phyloP scores from a whole-genome alignment of 35 echinoderm and acorn worm species.

The Heliocidaris tuberculata region DNA sequence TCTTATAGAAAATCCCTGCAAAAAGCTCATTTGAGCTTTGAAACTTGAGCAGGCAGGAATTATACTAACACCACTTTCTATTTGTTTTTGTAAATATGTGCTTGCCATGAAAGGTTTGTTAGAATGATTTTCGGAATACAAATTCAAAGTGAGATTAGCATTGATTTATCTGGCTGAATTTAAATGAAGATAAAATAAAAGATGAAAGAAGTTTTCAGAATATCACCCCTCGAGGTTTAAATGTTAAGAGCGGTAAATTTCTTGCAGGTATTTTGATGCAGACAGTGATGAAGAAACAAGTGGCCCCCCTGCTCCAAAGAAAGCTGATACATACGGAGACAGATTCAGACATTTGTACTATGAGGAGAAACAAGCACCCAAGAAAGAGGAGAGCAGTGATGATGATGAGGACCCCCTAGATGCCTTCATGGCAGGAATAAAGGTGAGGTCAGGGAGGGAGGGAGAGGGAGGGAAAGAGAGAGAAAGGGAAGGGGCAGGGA shows the following conservation, averaged over 20 bases:
- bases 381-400: slow-evolving; percentile 61
- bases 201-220: no score
- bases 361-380: neutral
- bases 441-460: slow-evolving; percentile 54
- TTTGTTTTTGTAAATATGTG: no score
- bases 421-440: slow-evolving; percentile 91
- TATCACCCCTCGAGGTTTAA: no score
- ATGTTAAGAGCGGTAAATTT: neutral
- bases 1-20: no score
- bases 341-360: neutral
- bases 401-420: slow-evolving; percentile 80
- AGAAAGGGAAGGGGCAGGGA: slow-evolving; percentile 57
- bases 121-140: no score
- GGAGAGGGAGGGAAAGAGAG: slow-evolving; percentile 24
- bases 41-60: no score
- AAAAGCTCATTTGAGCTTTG: no score
- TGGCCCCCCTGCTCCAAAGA: neutral
- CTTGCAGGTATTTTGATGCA: slow-evolving; percentile 91
- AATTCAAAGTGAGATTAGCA: no score
- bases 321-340: neutral
- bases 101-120: no score
- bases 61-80: no score
- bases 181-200: no score
- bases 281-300: slow-evolving; percentile 83
- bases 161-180: no score